Percentiles rank a stretch among this genome's conserved stretches.
These are phyloP conservation scores for Brachymystax lenok DNA, from an alignment of 2,797 vertebrate species.

Conservation along the genomic window DNA sequence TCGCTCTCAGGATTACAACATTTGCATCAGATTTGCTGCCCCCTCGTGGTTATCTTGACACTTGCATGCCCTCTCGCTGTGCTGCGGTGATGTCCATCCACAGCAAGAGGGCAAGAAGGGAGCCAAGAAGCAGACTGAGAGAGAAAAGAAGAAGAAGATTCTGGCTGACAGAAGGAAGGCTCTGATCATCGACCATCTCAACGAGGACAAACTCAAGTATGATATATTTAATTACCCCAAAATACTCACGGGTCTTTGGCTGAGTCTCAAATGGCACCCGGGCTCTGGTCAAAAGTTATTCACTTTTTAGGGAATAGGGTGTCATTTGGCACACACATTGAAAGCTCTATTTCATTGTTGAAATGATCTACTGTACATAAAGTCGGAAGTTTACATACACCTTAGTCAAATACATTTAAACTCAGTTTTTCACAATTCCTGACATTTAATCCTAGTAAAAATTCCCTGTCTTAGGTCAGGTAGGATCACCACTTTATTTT, in stretches of 20 bases:
- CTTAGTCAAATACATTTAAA: too few species aligned
- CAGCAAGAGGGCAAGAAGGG: conserved; percentile 73
- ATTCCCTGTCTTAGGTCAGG: too few species aligned
- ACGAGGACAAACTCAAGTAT: conserved; percentile 77
- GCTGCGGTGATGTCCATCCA: conserved; percentile 10
- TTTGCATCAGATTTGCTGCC: background rate
- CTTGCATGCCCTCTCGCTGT: background rate
- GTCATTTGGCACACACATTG: background rate
- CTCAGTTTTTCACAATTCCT: too few species aligned
- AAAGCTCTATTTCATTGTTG: too few species aligned
- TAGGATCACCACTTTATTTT: too few species aligned
- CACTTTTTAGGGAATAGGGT: background rate
- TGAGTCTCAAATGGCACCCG: background rate
- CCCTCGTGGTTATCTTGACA: background rate
- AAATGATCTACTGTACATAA: too few species aligned
- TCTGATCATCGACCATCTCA: conserved; percentile 70
- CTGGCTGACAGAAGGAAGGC: conserved; percentile 74
- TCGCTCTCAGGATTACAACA: too few species aligned
- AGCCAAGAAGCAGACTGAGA: conserved; percentile 78
- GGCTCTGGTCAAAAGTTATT: background rate
- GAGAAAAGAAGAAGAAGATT: conserved; percentile 80
- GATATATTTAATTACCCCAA: conserved; percentile 1
- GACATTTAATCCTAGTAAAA: too few species aligned
- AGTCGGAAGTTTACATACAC: too few species aligned
- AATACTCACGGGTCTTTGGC: background rate